A percentile compares a stretch with the other conserved stretches of the same genome.
Evolutionary conservation across 2,888 invertebrate species (phyloP).

Genomic region (Lycophotia porphyrea): DNA sequence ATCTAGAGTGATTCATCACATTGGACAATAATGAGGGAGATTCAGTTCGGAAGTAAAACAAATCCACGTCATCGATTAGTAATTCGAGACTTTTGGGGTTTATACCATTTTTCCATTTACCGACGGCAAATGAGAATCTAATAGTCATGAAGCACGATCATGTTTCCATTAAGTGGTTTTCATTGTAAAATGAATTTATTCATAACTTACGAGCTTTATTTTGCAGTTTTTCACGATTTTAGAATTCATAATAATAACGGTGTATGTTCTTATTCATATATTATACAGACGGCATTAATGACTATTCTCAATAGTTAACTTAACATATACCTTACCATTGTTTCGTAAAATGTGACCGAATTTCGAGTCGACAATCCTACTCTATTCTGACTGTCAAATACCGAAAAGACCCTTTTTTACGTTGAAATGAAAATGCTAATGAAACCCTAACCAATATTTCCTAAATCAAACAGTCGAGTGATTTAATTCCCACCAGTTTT

Average conservation of each 20-base stretch:
- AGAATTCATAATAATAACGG: constrained; percentile 13
- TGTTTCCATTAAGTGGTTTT: constrained; percentile 64
- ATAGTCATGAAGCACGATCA: constrained; percentile 61
- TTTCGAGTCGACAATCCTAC: constrained; percentile 16
- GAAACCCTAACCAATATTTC: constrained; percentile 47
- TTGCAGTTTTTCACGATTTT: constrained; percentile 26
- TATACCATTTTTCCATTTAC: constrained; percentile 74
- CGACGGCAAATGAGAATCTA: constrained; percentile 62
- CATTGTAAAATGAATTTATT: constrained; percentile 53
- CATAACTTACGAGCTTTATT: constrained; percentile 45
- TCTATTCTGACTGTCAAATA: constrained; percentile 23
- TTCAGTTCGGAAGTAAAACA: constrained; percentile 84
- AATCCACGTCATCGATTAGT: constrained; percentile 85
- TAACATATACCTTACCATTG: constrained; percentile 15
- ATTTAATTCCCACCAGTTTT: constrained; percentile 51
- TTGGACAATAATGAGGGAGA: constrained; percentile 84
- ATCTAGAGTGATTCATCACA: constrained; percentile 87
- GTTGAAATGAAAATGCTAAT: constrained; percentile 43
- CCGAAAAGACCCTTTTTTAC: constrained; percentile 31
- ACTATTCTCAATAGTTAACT: constrained; percentile 3
- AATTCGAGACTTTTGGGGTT: constrained; percentile 82
- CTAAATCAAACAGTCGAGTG: constrained; percentile 38
- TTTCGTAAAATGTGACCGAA: not conserved
- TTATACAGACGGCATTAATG: constrained; percentile 3
- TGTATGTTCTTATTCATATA: constrained; percentile 18